These are phyloP conservation scores for Drosophila neotestacea DNA, from an alignment of 2,888 invertebrate genomes.

Conservation along the genomic window DNA sequence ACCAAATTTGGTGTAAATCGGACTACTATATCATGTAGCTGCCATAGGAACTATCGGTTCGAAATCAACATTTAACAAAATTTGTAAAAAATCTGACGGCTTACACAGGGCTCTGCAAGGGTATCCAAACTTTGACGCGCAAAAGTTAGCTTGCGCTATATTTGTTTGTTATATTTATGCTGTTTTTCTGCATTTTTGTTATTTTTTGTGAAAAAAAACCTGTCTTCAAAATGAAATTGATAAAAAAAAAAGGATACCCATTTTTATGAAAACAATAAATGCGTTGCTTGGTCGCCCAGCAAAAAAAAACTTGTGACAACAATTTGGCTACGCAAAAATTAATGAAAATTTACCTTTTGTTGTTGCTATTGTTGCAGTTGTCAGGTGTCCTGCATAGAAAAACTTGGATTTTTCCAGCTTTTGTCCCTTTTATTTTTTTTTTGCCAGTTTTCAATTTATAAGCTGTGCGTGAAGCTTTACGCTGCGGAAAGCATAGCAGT, in stretches of 20 bases:
- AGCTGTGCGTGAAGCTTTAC: slow-evolving; percentile 37
- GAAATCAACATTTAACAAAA: too few species aligned
- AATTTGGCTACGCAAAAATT: slow-evolving; percentile 62
- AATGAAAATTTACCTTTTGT: slow-evolving; percentile 67
- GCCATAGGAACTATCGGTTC: too few species aligned
- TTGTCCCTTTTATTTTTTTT: background rate
- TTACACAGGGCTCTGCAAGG: too few species aligned
- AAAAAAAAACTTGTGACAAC: slow-evolving; percentile 50
- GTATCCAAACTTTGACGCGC: too few species aligned
- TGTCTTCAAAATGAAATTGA: slow-evolving; percentile 37
- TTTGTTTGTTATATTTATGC: background rate
- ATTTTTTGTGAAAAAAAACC: background rate
- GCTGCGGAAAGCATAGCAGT: slow-evolving; percentile 14
- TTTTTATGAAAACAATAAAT: slow-evolving; percentile 70
- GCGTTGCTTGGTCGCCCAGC: slow-evolving; percentile 49
- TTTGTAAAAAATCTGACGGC: too few species aligned
- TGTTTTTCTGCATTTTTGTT: background rate
- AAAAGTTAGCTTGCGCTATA: too few species aligned
- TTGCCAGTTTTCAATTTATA: slow-evolving; percentile 57
- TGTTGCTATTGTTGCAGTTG: slow-evolving; percentile 18
- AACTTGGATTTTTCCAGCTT: slow-evolving; percentile 26
- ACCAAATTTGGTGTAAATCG: too few species aligned
- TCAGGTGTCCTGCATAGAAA: slow-evolving; percentile 30
- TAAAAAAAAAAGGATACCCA: slow-evolving; percentile 65
- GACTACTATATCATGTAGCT: too few species aligned